Evolutionary conservation across 2,113 vertebrate species (phyloP).

Genomic region (Seriola rivoliana): DNA sequence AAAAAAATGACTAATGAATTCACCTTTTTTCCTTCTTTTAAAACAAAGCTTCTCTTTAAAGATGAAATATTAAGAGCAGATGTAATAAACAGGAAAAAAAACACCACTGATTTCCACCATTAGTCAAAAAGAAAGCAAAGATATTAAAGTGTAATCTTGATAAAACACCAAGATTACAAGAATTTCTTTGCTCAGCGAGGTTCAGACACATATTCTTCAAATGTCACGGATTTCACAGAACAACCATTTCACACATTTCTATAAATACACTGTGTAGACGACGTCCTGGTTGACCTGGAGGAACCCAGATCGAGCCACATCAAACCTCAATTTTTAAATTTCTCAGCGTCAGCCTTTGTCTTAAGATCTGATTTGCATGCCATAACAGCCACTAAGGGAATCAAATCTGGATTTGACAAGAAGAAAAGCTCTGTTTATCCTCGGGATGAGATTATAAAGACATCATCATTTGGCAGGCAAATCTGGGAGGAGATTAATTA

Average conservation of each 20-base stretch:
- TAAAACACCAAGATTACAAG: background rate
- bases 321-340: conserved; percentile 14
- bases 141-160: background rate
- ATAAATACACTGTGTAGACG: background rate
- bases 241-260: background rate
- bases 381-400: background rate
- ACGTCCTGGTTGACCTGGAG: background rate
- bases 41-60: background rate
- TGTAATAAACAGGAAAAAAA: too few relatives aligned
- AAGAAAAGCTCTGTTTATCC: conserved; percentile 16
- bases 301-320: background rate
- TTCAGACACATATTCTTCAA: too few relatives aligned
- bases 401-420: conserved; percentile 22
- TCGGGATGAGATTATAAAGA: conserved; percentile 44
- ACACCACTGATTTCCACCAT: too few relatives aligned
- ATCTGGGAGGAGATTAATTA: conserved; percentile 58
- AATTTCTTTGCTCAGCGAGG: background rate
- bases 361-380: conserved; percentile 9
- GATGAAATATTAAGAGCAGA: background rate
- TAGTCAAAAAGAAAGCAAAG: background rate
- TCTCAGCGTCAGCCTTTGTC: background rate
- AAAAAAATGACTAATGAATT: too few relatives aligned
- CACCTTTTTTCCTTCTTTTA: too few relatives aligned
- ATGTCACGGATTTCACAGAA: background rate
- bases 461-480: conserved; percentile 48